Conservation (phyloP, 2,797 vertebrate genomes). For the Falco naumanni region DNA sequence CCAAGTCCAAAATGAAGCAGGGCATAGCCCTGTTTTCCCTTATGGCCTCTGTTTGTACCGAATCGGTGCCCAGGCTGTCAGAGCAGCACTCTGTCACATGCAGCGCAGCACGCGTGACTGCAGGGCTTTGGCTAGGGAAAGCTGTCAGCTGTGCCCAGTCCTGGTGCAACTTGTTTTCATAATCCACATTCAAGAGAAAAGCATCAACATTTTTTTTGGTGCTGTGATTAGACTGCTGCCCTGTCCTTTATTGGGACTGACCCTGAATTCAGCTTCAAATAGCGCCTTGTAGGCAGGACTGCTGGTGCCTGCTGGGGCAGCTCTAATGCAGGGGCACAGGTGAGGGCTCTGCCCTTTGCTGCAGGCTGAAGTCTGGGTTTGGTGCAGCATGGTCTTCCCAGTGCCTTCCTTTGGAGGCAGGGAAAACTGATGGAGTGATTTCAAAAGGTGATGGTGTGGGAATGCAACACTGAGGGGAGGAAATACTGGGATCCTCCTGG, state of each 20-base stretch:
- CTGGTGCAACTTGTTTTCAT: neutral
- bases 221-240: neutral
- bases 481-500: neutral
- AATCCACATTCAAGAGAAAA: neutral
- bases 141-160: neutral
- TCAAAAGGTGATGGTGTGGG: neutral
- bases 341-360: no score
- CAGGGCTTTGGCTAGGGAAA: neutral
- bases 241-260: neutral
- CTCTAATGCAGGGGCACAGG: accelerated
- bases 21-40: neutral
- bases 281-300: accelerated
- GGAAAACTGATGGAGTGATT: no score
- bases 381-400: accelerated
- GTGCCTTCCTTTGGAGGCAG: neutral
- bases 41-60: neutral
- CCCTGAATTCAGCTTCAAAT: neutral
- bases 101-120: neutral
- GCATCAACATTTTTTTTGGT: neutral
- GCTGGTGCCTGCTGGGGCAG: neutral
- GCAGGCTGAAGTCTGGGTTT: accelerated
- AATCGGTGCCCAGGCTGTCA: neutral
- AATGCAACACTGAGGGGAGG: accelerated
- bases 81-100: neutral
- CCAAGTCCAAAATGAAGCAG: neutral